Evolutionary conservation across 2,888 invertebrate genomes (phyloP).

Genomic region (Synanthedon formicaeformis): DNA sequence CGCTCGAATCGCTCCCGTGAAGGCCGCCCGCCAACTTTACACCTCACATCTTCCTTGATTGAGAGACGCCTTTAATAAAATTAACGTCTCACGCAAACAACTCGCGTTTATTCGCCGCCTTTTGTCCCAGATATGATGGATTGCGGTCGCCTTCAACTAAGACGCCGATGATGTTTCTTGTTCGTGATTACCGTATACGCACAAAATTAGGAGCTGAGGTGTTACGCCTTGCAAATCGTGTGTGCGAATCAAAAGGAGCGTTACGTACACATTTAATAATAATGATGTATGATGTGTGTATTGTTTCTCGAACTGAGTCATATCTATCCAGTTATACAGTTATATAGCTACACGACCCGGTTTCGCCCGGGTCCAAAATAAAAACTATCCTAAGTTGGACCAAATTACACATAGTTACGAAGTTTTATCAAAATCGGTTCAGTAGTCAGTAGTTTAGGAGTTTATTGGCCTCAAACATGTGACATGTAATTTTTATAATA

Average conservation of each 20-base stretch:
- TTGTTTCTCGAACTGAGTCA: conserved; percentile 30
- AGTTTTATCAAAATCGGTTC: too few species aligned
- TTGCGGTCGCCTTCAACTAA: conserved; percentile 56
- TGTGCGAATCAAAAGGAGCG: conserved; percentile 28
- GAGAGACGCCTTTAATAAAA: conserved; percentile 67
- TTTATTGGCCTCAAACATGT: too few species aligned
- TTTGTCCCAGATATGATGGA: conserved; percentile 65
- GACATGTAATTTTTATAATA: too few species aligned
- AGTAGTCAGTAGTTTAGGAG: too few species aligned
- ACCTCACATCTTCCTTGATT: conserved; percentile 59
- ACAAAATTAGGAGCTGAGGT: conserved; percentile 43
- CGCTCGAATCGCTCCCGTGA: conserved; percentile 58
- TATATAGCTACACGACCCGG: background rate
- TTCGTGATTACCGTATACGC: conserved; percentile 58
- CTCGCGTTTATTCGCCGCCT: conserved; percentile 49
- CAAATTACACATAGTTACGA: too few species aligned
- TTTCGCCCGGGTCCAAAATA: too few species aligned
- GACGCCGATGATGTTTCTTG: conserved; percentile 55
- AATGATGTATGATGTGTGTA: conserved; percentile 43
- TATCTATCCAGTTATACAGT: conserved; percentile 1
- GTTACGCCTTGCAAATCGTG: conserved; percentile 21
- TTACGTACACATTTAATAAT: conserved; percentile 45
- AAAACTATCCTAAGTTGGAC: too few species aligned
- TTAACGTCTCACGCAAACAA: conserved; percentile 65
- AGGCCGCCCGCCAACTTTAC: conserved; percentile 49